Percentiles rank a stretch among this genome's conserved stretches.
phyloP scores from a whole-genome alignment of 2,113 vertebrate species.

The Pungitius pungitius region DNA sequence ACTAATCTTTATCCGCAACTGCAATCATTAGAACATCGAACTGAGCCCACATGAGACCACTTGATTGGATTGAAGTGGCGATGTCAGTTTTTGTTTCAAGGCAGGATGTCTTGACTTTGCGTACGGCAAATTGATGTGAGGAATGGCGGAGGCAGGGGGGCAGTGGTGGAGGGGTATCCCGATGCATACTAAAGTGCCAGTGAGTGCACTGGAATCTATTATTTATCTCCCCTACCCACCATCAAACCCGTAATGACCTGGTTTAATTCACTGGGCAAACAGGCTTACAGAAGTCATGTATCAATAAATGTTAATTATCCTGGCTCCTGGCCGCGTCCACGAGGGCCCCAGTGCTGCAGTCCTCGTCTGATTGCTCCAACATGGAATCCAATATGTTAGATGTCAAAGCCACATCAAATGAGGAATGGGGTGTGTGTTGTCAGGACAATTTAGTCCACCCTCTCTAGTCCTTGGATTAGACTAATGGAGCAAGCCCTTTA shows the following conservation, averaged over 20 bases:
- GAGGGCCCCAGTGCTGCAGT: conserved; percentile 43
- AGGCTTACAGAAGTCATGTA: conserved; percentile 79
- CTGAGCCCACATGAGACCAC: conserved; percentile 48
- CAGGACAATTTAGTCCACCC: conserved; percentile 62
- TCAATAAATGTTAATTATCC: conserved; percentile 81
- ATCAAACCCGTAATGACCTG: conserved; percentile 79
- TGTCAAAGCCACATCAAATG: conserved; percentile 62
- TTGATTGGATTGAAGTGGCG: conserved; percentile 55
- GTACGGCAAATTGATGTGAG: conserved; percentile 64
- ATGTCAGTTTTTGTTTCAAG: conserved; percentile 66
- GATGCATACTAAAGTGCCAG: conserved; percentile 73
- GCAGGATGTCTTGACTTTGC: conserved; percentile 67
- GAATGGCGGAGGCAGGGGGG: conserved; percentile 2
- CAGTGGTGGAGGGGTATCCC: conserved; percentile 25
- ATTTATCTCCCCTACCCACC: conserved; percentile 76
- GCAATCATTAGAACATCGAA: conserved; percentile 48
- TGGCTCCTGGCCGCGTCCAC: conserved; percentile 66
- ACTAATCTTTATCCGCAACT: conserved; percentile 21
- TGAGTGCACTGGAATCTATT: conserved; percentile 78
- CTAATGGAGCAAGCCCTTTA: conserved; percentile 32
- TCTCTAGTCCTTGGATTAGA: conserved; percentile 42
- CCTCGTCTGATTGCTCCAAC: conserved; percentile 61
- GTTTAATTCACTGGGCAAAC: conserved; percentile 80
- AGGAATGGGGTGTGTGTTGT: conserved; percentile 62
- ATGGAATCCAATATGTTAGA: conserved; percentile 73